These are phyloP conservation scores for Rhinella marina DNA, from an alignment of 2,797 vertebrate species.

Conservation along the genomic window DNA sequence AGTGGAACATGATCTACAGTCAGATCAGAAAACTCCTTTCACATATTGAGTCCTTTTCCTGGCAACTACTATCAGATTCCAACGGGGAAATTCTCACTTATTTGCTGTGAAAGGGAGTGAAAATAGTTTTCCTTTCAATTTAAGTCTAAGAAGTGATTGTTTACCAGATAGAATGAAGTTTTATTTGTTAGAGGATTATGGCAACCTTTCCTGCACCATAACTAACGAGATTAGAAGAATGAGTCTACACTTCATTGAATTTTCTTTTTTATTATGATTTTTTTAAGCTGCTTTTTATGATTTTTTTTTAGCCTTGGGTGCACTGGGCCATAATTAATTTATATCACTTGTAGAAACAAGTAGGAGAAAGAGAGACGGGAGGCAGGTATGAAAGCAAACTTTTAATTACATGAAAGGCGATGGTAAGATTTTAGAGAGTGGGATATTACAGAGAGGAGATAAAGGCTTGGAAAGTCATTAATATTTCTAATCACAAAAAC, in stretches of 20 bases:
- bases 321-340: constrained; percentile 40
- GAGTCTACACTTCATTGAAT: constrained; percentile 22
- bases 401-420: constrained; percentile 17
- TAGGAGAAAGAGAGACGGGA: neutral
- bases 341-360: constrained; percentile 43
- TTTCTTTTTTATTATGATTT: constrained; percentile 9
- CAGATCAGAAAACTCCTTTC: constrained; percentile 30
- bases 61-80: constrained; percentile 38
- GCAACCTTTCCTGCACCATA: constrained; percentile 22
- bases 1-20: constrained; percentile 47
- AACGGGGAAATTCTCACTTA: constrained; percentile 22
- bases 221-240: constrained; percentile 39
- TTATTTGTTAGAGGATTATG: constrained; percentile 45
- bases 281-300: constrained; percentile 27
- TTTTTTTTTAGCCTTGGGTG: constrained; percentile 13
- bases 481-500: neutral
- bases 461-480: neutral
- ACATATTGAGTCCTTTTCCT: constrained; percentile 27
- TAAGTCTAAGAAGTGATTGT: constrained; percentile 36
- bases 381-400: neutral
- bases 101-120: neutral
- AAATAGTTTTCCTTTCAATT: constrained; percentile 50
- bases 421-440: neutral
- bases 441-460: constrained; percentile 6
- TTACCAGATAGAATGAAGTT: constrained; percentile 43